These are phyloP conservation scores for Craseonycteris thonglongyai DNA, from an alignment of 2,113 vertebrate genomes.

Conservation along the genomic window DNA sequence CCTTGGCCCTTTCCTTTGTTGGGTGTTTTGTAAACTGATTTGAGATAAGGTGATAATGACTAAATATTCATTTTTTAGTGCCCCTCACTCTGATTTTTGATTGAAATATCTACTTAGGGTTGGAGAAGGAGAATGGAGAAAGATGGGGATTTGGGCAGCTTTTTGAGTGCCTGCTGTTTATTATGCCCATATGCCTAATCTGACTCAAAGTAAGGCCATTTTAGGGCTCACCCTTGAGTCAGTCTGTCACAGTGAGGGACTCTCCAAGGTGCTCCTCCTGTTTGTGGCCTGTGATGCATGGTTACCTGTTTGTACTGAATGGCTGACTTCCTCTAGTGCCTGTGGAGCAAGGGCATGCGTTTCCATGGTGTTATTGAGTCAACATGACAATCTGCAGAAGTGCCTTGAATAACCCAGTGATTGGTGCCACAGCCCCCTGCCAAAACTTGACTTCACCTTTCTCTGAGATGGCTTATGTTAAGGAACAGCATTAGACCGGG, in stretches of 20 bases:
- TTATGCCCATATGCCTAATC: neutral
- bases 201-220: neutral
- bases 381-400: neutral
- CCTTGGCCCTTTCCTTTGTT: neutral
- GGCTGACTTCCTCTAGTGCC: constrained; percentile 20
- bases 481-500: neutral
- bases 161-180: neutral
- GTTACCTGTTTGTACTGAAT: neutral
- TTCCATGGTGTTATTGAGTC: neutral
- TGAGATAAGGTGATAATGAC: neutral
- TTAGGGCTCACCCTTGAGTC: neutral
- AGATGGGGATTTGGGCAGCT: neutral
- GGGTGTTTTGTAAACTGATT: neutral
- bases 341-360: constrained; percentile 17
- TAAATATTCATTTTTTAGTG: neutral
- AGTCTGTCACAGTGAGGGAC: neutral
- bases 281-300: constrained; percentile 21
- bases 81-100: neutral
- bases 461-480: neutral
- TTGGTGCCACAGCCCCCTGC: neutral
- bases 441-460: neutral
- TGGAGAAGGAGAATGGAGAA: neutral
- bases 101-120: neutral
- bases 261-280: neutral
- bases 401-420: neutral